Evolutionary conservation across 2,113 vertebrate species (phyloP), one percentile per base, ranked within the genome.

Genomic region (Megaceryle maxima): DNA sequence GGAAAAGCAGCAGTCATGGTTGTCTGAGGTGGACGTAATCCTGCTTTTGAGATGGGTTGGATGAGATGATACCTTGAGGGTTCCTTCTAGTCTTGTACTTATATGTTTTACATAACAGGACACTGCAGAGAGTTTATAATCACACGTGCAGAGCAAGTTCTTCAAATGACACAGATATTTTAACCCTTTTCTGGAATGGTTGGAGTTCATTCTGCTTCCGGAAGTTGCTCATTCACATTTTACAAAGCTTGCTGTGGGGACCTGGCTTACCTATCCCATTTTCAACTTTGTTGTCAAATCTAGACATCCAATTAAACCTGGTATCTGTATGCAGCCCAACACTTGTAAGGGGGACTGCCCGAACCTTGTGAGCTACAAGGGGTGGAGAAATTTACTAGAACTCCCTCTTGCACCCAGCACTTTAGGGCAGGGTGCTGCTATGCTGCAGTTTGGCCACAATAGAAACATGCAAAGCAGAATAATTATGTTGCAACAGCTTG

Each of bases 391-490:
- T 1, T 10, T 21, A 24, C 48, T 33, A 7, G 67, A 77, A 14
- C 21, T 31, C 16, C 13, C 5, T 31, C 31, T 55, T 70, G n/a
- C 16, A 33, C 6, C 4, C 21, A 2, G 57, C 4, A 1, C 21
- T 31, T 26, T 4, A 41, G 17, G 31, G 5, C 11, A 24, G 15
- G 31, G 46, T 13, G 50, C 26, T 15, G 0, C 21, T 79, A 11
- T 0, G 3, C 11, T 1, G 1, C 14, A 22, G 44, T 46, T 76
- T 29, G 63, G 41, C 57, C 35, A 25, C 19, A 20, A 11, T 0
- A 35, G 33, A 67, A 77, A 46, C 16, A 9, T 1, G 16, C 8
- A 17, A 78, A 74, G 28, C 18, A 53, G 28, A 35, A 8, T 37
- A 37, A 37, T 24, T 21, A 26, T 3, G 2, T 62, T 62, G 10